phyloP scores from a whole-genome alignment of 1,140 invertebrate species.

The Hestina assimilis region DNA sequence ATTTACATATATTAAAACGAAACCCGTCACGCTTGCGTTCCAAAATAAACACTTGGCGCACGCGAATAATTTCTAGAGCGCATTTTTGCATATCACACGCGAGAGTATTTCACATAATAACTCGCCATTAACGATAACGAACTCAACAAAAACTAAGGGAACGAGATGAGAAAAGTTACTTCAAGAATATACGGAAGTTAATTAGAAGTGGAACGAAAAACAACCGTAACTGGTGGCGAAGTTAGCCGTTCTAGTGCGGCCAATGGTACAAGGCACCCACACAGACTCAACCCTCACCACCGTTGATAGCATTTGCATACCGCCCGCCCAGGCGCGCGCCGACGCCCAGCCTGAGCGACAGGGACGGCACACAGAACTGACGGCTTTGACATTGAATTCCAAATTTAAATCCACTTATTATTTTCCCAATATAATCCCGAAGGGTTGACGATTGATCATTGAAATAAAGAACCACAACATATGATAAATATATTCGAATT shows the following conservation, averaged over 20 bases:
- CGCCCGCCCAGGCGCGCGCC: constrained; percentile 74
- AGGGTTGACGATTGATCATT: not conserved
- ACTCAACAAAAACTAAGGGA: constrained; percentile 53
- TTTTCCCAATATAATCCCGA: constrained; percentile 25
- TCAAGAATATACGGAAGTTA: constrained; percentile 77
- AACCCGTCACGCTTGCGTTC: constrained; percentile 43
- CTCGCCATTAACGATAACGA: constrained; percentile 45
- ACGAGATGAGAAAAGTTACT: constrained; percentile 76
- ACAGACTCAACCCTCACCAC: constrained; percentile 57
- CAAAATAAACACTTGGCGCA: constrained; percentile 53
- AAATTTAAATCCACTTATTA: constrained; percentile 42
- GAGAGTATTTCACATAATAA: constrained; percentile 65
- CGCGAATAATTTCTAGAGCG: constrained; percentile 48
- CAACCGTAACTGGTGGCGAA: constrained; percentile 77
- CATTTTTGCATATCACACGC: constrained; percentile 64
- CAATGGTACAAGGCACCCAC: constrained; percentile 74
- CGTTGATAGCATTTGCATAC: constrained; percentile 71
- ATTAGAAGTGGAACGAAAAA: constrained; percentile 77
- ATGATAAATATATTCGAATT: constrained; percentile 4
- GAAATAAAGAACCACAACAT: not conserved
- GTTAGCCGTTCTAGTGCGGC: constrained; percentile 75
- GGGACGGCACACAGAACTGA: constrained; percentile 53
- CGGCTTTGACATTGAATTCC: constrained; percentile 53
- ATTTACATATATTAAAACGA: constrained; percentile 61
- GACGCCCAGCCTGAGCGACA: constrained; percentile 72